Percentiles rank a stretch among this genome's conserved stretches.
Conservation (phyloP, 2,113 vertebrate genomes). For the Epinephelus cyanopodus region DNA sequence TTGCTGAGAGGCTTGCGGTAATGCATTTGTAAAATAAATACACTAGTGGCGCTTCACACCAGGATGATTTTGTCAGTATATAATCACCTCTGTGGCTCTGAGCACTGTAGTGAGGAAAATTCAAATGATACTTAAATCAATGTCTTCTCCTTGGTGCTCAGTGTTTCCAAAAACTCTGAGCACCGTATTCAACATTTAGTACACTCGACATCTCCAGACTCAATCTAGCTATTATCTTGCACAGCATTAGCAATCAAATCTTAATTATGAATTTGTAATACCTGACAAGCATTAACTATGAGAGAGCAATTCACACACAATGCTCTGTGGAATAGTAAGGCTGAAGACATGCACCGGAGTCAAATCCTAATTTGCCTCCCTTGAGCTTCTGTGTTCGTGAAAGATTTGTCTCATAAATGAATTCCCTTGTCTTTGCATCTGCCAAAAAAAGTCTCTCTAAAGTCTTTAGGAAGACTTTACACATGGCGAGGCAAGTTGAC, state of each 20-base stretch:
- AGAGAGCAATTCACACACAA: neutral
- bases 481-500: neutral
- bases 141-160: conserved; percentile 21
- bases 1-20: neutral
- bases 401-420: neutral
- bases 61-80: conserved; percentile 11
- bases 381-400: conserved; percentile 26
- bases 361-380: neutral
- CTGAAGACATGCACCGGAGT: conserved; percentile 3
- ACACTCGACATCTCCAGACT: neutral
- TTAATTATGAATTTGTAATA: conserved; percentile 34
- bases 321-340: conserved; percentile 10
- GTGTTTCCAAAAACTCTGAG: conserved; percentile 11
- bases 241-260: conserved; percentile 23
- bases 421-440: conserved; percentile 11
- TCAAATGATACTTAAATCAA: conserved; percentile 39
- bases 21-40: conserved; percentile 35
- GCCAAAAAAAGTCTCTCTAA: conserved; percentile 2
- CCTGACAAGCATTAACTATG: conserved; percentile 31
- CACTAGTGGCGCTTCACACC: conserved; percentile 1
- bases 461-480: neutral
- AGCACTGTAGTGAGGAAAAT: conserved; percentile 25
- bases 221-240: conserved; percentile 15
- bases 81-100: conserved; percentile 50
- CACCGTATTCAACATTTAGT: conserved; percentile 24